Base-by-base conservation (phyloP, 2,113 vertebrate genomes). In the Aegithalos caudatus region DNA sequence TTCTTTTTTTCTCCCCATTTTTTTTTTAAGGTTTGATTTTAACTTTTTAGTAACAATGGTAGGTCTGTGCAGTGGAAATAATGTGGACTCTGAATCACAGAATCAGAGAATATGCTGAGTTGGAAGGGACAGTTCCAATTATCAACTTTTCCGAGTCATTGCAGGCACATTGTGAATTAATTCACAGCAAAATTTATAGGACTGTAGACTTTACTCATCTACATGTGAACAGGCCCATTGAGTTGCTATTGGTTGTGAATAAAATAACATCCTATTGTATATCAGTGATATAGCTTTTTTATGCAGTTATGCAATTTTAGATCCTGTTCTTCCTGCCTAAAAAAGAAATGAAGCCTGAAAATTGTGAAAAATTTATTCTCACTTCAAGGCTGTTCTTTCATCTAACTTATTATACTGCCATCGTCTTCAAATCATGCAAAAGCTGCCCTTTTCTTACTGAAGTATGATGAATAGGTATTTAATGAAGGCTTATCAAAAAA, bases 261-360 rank as follows among this genome's bases (percentile, higher is more conserved):
- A 71, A 88, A 83, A 84, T n/a, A 91, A 44, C 44, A 79, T 64
- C 56, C 56, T 35, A 37, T 67, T 88, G 12, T 65, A 37, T 74
- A 64, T 45, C 60, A 86, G 28, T 56, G 40, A 77, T 64, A 29
- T 13, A 82, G 42, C 19, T 73, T 70, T 84, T 77, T 86, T 18
- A 81, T 66, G 8, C 17, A 47, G 35, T 86, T 74, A 58, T 25
- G n/a, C n/a, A 60, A 29, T 70, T 81, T 86, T 74, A 92, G 45
- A 45, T 77, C 37, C 40, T 77, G 56, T 84, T 86, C 72, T 81
- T 88, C 40, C 20, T 64, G 31, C 51, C 38, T 66, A 35, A 66
- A 92, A 91, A 88, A 40, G 42, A 91, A 92, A 91, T 56, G 45
- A 74, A 92, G 69, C 82, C 54, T 84, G 60, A 78, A 94, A 92